Evolutionary conservation across 2,113 vertebrate species (phyloP).

Genomic region (Chaenocephalus aceratus): DNA sequence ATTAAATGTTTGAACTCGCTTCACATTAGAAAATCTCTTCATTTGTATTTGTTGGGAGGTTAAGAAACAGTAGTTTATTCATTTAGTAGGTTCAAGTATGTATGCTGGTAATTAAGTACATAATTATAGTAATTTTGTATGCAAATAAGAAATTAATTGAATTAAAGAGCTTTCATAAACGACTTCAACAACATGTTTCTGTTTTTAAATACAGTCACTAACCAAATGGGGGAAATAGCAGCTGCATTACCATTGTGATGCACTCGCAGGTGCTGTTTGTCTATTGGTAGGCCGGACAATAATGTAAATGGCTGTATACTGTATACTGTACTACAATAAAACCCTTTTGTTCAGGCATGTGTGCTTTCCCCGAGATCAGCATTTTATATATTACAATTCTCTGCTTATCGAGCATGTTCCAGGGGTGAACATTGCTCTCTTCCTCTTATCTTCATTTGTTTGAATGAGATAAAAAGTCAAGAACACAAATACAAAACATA

Average conservation of each 20-base stretch:
- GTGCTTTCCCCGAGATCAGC: background rate
- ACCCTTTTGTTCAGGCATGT: background rate
- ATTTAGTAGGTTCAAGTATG: too few species aligned
- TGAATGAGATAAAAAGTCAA: background rate
- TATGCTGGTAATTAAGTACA: too few species aligned
- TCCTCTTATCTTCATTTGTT: background rate
- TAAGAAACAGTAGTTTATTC: too few species aligned
- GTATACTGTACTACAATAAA: background rate
- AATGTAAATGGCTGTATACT: background rate
- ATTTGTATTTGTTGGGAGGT: too few species aligned
- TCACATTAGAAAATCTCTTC: too few species aligned
- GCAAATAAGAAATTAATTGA: background rate
- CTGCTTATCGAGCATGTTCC: background rate
- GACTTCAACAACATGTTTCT: background rate
- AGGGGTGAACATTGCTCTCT: background rate
- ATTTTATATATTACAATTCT: background rate
- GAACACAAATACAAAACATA: background rate
- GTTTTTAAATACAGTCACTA: background rate
- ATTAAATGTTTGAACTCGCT: too few species aligned
- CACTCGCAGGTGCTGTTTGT: slow-evolving; percentile 69
- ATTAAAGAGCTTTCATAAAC: background rate
- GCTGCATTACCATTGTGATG: slow-evolving; percentile 41
- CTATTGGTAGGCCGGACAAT: background rate
- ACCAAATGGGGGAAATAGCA: background rate
- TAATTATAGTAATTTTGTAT: too few species aligned